phyloP scores from a whole-genome alignment of 1,140 invertebrate genomes.

The Callitettix versicolor region DNA sequence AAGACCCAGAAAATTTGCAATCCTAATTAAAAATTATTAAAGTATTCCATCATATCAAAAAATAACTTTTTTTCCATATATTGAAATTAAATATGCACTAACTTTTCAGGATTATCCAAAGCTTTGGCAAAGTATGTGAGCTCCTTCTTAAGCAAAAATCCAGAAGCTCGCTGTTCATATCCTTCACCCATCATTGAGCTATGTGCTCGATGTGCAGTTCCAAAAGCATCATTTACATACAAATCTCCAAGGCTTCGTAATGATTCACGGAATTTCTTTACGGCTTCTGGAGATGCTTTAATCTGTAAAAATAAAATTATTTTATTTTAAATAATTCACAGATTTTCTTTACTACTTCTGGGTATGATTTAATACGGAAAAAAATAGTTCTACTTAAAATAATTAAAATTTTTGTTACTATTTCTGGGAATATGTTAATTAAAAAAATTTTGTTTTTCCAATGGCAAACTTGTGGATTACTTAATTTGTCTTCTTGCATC shows the following conservation, averaged over 20 bases:
- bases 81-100: constrained; percentile 15
- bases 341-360: too few relatives aligned
- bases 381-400: too few relatives aligned
- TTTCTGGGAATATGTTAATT: too few relatives aligned
- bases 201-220: constrained; percentile 96
- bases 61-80: too few relatives aligned
- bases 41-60: too few relatives aligned
- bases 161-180: constrained; percentile 80
- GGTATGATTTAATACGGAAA: too few relatives aligned
- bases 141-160: constrained; percentile 96
- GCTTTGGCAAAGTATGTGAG: constrained; percentile 96
- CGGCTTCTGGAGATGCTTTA: constrained; percentile 69
- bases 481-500: too few relatives aligned
- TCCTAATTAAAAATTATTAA: too few relatives aligned
- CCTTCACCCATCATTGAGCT: constrained; percentile 87
- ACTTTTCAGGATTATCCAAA: constrained; percentile 84
- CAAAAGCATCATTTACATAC: constrained; percentile 99
- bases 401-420: too few relatives aligned
- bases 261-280: constrained; percentile 79
- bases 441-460: too few relatives aligned
- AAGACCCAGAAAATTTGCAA: too few relatives aligned
- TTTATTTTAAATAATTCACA: background rate
- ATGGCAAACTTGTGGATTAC: too few relatives aligned
- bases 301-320: constrained; percentile 37
- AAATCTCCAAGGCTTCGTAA: constrained; percentile 93